Evolutionary conservation across 2,797 vertebrate genomes (phyloP).

Genomic region (Acanthiza pusilla): DNA sequence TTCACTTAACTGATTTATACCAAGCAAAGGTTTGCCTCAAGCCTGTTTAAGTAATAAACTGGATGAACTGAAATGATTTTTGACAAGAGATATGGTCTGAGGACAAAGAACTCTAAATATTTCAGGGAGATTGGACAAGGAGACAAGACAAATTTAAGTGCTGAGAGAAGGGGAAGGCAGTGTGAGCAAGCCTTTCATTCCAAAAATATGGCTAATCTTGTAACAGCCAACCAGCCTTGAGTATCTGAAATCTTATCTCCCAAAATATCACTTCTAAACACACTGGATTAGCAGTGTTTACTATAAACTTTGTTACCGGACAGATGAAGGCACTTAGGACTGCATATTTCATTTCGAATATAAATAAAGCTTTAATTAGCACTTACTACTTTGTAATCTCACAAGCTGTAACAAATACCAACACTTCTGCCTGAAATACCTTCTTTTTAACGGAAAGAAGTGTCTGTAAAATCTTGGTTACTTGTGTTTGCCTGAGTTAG

Average conservation of each 20-base stretch:
- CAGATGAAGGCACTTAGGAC: conserved; percentile 18
- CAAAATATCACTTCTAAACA: conserved; percentile 34
- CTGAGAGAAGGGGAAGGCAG: background rate
- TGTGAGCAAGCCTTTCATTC: background rate
- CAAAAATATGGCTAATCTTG: conserved; percentile 14
- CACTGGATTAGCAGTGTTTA: conserved; percentile 28
- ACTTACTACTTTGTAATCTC: conserved; percentile 5
- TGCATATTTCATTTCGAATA: conserved; percentile 8
- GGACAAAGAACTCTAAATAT: background rate
- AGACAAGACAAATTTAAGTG: background rate
- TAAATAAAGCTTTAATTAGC: conserved; percentile 51
- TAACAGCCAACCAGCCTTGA: background rate
- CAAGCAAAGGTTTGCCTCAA: background rate
- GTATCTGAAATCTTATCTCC: conserved; percentile 31
- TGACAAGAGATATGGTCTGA: background rate
- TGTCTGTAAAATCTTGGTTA: background rate
- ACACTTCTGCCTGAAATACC: background rate
- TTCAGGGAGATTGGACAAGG: background rate
- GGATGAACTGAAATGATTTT: background rate
- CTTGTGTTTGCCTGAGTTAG: background rate
- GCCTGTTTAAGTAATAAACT: background rate
- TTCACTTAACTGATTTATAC: background rate
- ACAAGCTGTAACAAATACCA: conserved; percentile 1
- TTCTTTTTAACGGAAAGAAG: background rate
- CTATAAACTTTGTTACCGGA: background rate